phyloP scores from a whole-genome alignment of 1,140 invertebrate species.

The Meteorus sp. region DNA sequence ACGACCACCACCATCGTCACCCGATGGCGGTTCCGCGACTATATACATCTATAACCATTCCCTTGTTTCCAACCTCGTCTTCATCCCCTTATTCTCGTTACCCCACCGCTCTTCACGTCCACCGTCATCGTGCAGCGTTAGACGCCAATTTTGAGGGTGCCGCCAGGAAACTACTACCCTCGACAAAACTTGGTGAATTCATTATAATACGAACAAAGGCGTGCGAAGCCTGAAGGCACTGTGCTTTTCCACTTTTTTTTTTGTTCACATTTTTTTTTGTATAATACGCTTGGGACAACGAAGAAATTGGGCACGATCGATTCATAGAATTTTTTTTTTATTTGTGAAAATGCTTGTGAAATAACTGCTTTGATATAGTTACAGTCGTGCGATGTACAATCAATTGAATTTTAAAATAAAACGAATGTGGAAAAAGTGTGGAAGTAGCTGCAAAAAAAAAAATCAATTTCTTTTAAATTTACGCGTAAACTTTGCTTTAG shows the following conservation, averaged over 20 bases:
- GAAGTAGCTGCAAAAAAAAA: no score
- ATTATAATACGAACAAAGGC: constrained; percentile 55
- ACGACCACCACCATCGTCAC: background rate
- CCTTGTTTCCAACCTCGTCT: background rate
- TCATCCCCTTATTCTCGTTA: no score
- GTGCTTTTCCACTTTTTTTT: constrained; percentile 26
- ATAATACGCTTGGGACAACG: no score
- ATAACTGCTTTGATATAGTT: no score
- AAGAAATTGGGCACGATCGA: no score
- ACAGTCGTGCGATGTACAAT: no score
- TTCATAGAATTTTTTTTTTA: background rate
- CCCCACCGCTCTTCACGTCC: background rate
- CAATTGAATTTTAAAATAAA: no score
- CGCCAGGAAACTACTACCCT: constrained; percentile 57
- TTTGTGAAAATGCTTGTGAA: no score
- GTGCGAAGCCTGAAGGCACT: constrained; percentile 41
- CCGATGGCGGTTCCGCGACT: background rate
- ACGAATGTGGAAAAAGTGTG: no score
- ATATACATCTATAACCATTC: background rate
- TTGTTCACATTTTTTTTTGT: background rate
- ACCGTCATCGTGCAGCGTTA: constrained; percentile 31
- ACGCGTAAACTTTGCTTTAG: no score
- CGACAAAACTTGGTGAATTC: constrained; percentile 57
- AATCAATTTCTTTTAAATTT: no score
- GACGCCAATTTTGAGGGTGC: constrained; percentile 56